Conservation (phyloP, 2,888 invertebrate species). For the Psylliodes chrysocephalus region DNA sequence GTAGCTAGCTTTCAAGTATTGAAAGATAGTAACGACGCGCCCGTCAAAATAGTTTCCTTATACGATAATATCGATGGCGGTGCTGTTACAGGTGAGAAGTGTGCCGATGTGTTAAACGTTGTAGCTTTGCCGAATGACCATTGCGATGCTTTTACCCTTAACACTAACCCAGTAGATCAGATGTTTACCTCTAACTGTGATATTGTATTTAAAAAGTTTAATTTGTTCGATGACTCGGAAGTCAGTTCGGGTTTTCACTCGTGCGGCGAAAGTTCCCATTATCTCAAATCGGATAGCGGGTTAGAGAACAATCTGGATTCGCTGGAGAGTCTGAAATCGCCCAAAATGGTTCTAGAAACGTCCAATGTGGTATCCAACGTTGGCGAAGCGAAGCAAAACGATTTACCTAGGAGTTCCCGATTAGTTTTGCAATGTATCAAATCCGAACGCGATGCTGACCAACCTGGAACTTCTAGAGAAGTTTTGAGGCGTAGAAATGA, state of each 20-base stretch:
- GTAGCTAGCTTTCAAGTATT: slow-evolving; percentile 60
- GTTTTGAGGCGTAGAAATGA: background rate
- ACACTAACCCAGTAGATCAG: slow-evolving; percentile 42
- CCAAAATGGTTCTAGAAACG: slow-evolving; percentile 58
- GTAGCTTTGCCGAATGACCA: slow-evolving; percentile 52
- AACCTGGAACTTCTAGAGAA: slow-evolving; percentile 13
- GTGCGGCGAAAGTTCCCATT: slow-evolving; percentile 36
- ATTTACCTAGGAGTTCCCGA: slow-evolving; percentile 41
- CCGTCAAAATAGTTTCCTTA: slow-evolving; percentile 19
- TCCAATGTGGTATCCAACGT: slow-evolving; percentile 43
- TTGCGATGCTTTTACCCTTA: slow-evolving; percentile 48
- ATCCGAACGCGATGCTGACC: slow-evolving; percentile 4
- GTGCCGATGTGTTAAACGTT: slow-evolving; percentile 53
- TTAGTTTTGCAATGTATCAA: slow-evolving; percentile 28
- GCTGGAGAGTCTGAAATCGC: slow-evolving; percentile 58
- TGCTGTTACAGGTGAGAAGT: slow-evolving; percentile 59
- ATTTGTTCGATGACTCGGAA: slow-evolving; percentile 36
- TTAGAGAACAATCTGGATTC: slow-evolving; percentile 43
- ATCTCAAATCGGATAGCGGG: slow-evolving; percentile 25
- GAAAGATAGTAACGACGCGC: slow-evolving; percentile 41
- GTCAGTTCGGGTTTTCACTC: slow-evolving; percentile 46
- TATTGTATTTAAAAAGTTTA: slow-evolving; percentile 45
- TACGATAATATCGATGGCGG: slow-evolving; percentile 34
- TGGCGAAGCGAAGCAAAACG: slow-evolving; percentile 19
- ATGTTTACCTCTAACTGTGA: slow-evolving; percentile 52